Evolutionary conservation across 1,140 invertebrate species (phyloP).

Genomic region (Stegodyphus mimosarum): DNA sequence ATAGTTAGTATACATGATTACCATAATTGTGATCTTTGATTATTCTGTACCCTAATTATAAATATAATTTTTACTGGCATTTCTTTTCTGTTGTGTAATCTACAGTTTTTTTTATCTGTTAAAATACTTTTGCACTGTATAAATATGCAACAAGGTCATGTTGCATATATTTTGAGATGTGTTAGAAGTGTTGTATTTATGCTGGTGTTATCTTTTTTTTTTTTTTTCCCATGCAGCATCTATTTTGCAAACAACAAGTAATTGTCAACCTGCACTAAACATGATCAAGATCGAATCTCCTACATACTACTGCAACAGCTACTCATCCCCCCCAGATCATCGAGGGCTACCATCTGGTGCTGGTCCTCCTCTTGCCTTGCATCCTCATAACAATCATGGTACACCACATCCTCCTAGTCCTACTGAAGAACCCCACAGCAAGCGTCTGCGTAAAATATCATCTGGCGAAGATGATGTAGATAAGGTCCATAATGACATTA

Average conservation of each 20-base stretch:
- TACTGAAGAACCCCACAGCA: slow-evolving; percentile 70
- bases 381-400: slow-evolving; percentile 56
- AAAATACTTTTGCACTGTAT: no score
- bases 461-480: slow-evolving; percentile 74
- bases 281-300: slow-evolving; percentile 91
- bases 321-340: slow-evolving; percentile 78
- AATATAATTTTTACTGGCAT: no score
- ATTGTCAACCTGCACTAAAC: slow-evolving; percentile 80
- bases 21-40: no score
- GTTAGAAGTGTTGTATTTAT: no score
- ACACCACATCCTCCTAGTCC: slow-evolving; percentile 66
- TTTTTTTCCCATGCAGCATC: slow-evolving; percentile 76
- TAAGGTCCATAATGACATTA: slow-evolving; percentile 61
- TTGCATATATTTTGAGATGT: no score
- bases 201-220: not conserved
- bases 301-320: slow-evolving; percentile 91
- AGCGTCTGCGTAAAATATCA: slow-evolving; percentile 73
- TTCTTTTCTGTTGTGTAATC: no score
- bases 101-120: no score
- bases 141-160: no score
- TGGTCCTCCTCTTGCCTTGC: slow-evolving; percentile 64
- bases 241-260: slow-evolving; percentile 86
- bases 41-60: no score
- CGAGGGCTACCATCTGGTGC: slow-evolving; percentile 34
- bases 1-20: no score